These are phyloP conservation scores for Proisotoma minuta DNA, from an alignment of 2,888 invertebrate species.

Conservation along the genomic window DNA sequence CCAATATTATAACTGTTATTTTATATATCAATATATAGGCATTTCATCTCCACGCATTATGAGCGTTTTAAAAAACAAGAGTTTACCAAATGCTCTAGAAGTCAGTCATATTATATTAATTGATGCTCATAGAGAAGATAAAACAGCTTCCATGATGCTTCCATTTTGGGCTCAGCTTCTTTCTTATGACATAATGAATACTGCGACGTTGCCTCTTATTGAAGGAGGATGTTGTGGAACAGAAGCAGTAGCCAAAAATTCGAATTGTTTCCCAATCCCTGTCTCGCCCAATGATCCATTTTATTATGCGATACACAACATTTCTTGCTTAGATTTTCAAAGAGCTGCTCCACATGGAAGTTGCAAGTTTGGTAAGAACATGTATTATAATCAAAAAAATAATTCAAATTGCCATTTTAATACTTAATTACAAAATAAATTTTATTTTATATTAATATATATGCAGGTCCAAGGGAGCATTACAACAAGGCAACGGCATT, in stretches of 20 bases:
- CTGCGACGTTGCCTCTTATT: constrained; percentile 62
- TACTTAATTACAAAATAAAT: not conserved
- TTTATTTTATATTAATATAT: not conserved
- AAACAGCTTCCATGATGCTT: constrained; percentile 71
- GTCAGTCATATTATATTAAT: constrained; percentile 70
- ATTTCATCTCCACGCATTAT: too few species aligned
- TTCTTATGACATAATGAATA: constrained; percentile 81
- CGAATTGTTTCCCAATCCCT: constrained; percentile 62
- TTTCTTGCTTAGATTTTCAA: constrained; percentile 74
- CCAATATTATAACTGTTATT: too few species aligned
- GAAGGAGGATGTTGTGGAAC: not conserved
- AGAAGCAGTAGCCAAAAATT: not conserved
- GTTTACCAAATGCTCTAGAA: constrained; percentile 71
- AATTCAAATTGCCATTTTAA: not conserved
- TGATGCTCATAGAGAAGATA: constrained; percentile 67
- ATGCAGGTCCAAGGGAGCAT: constrained; percentile 69
- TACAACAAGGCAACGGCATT: constrained; percentile 73
- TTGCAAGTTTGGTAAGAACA: constrained; percentile 20
- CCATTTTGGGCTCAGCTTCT: constrained; percentile 86
- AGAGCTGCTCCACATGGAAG: constrained; percentile 50
- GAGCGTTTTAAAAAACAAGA: too few species aligned
- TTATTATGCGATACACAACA: constrained; percentile 63
- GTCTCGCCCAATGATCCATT: constrained; percentile 61
- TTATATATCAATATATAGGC: too few species aligned
- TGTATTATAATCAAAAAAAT: too few species aligned